Evolutionary conservation across 2,888 invertebrate genomes (phyloP).

Genomic region (Lypha dubia): DNA sequence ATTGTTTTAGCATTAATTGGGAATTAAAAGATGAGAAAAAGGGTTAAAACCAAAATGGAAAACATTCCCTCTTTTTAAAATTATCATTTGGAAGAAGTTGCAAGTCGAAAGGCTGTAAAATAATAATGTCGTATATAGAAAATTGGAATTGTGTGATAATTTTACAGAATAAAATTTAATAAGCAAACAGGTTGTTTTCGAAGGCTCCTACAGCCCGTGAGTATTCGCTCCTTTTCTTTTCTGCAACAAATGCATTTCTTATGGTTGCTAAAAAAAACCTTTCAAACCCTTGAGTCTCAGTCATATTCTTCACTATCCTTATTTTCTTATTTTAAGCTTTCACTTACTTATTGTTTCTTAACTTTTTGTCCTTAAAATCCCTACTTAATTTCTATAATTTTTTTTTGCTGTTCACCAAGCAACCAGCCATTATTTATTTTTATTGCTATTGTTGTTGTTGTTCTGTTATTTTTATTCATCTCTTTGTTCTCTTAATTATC

Average conservation of each 20-base stretch:
- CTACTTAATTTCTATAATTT: slow-evolving; percentile 45
- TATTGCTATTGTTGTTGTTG: neutral
- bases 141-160: too few relatives aligned
- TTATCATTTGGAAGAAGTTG: too few relatives aligned
- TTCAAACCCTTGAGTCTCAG: neutral
- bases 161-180: too few relatives aligned
- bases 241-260: neutral
- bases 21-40: neutral
- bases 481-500: slow-evolving; percentile 53
- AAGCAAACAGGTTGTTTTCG: too few relatives aligned
- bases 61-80: too few relatives aligned
- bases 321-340: slow-evolving; percentile 1
- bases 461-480: slow-evolving; percentile 10
- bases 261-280: neutral
- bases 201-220: too few relatives aligned
- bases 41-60: neutral
- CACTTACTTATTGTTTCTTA: neutral
- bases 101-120: too few relatives aligned
- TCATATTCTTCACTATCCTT: neutral
- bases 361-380: slow-evolving; percentile 17
- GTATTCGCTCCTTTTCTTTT: neutral
- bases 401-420: slow-evolving; percentile 14
- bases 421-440: neutral
- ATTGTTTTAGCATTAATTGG: slow-evolving; percentile 22
- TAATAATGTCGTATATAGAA: too few relatives aligned